Base-by-base conservation (phyloP, 2,888 invertebrate species). In the Myathropa florea region DNA sequence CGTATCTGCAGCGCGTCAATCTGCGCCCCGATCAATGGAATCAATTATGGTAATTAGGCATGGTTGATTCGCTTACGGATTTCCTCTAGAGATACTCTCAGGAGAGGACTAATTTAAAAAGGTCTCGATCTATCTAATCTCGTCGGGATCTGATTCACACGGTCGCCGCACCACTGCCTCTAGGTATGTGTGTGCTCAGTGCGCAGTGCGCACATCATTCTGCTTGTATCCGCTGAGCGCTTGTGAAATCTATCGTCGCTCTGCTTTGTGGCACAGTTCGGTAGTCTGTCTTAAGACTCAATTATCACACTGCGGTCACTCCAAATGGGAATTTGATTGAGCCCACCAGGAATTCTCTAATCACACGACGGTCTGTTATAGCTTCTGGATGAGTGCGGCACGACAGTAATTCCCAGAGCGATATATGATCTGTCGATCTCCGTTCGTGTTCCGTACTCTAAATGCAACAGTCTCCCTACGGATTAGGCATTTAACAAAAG, bases 351-450 rank as follows among this genome's bases (percentile, higher is more conserved):
- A 83, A 78, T 86, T 78, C 75, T 83, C 83, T 86, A 83, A 83
- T 83, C 83, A 86, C 65, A 70, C 70, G 39, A 65, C 28, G 63
- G 61, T 18, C 61, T 73, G 82, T 86, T 82, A 78, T 39, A 71
- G 86, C 86, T 86, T 83, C 86, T 86, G 86, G 86, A 78, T 85
- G 82, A 82, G 85, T 85, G 85, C 82, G 85, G 85, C 85, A 82
- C 77, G 85, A 86, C 86, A 86, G 60, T 86, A 86, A 86, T 86
- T 86, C 86, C 83, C 83, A 75, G 67, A 70, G 83, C 86, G 83
- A 86, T 83, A 83, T 86, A 86, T 86, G 86, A 64, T 59, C 78
- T 68, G 78, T 71, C 82, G 75, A 64, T 86, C 83, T 75, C 78
- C 46, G 46, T 46, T 83, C 76, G 76, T 30, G 68, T 60, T 55